Evolutionary conservation across 2,888 invertebrate genomes (phyloP).

Genomic region (Ornithoptera priamus): DNA sequence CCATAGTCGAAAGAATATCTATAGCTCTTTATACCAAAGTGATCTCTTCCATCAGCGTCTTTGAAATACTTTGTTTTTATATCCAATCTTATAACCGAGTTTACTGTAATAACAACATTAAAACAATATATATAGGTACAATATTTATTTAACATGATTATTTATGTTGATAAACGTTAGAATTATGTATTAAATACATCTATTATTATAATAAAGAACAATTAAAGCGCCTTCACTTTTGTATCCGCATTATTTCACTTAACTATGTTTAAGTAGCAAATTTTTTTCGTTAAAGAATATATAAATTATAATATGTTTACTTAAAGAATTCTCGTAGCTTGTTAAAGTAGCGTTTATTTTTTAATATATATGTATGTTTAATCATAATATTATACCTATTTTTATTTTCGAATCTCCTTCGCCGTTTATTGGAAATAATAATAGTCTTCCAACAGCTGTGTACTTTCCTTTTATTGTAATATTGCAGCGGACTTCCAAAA

Average conservation of each 20-base stretch:
- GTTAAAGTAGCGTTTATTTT: not conserved
- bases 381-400: conserved; percentile 54
- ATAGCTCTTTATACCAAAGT: conserved; percentile 72
- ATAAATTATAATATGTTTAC: not conserved
- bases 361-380: not conserved
- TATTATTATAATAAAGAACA: not conserved
- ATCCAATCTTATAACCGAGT: conserved; percentile 70
- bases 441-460: conserved; percentile 67
- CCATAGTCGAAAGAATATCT: conserved; percentile 71
- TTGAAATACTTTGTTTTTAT: conserved; percentile 74
- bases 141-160: not conserved
- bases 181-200: not conserved
- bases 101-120: conserved; percentile 56
- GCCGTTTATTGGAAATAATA: conserved; percentile 72
- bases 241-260: not conserved
- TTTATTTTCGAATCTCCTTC: conserved; percentile 75
- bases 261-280: not conserved
- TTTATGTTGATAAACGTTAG: not conserved
- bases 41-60: conserved; percentile 66
- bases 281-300: not conserved
- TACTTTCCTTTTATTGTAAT: conserved; percentile 75
- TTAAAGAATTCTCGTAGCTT: not conserved
- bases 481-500: conserved; percentile 66
- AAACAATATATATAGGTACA: conserved; percentile 11
- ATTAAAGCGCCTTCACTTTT: not conserved